Conservation (phyloP, 2,888 invertebrate genomes). For the Ferrisia virgata region DNA sequence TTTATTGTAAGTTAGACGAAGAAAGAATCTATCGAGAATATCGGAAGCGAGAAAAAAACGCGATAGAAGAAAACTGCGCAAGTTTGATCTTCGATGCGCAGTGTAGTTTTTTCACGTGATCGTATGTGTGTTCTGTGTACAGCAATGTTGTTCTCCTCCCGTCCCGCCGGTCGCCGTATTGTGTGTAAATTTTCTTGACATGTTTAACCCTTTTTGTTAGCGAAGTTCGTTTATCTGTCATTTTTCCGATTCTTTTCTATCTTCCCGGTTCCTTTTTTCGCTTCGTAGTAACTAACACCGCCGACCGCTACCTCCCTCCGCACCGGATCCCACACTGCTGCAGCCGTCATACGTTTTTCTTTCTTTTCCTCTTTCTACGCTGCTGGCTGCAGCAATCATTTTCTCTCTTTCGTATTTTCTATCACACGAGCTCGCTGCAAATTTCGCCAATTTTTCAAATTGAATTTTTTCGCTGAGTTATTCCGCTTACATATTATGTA, state of each 20-base stretch:
- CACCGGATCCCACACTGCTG: background rate
- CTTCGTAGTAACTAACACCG: background rate
- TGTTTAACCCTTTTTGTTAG: constrained; percentile 40
- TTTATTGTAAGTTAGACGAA: constrained; percentile 41
- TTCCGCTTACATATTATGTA: too few relatives aligned
- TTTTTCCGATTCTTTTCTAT: constrained; percentile 35
- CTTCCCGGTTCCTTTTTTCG: constrained; percentile 27
- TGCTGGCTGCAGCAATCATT: background rate
- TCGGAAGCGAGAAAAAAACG: constrained; percentile 29
- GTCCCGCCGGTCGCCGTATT: background rate
- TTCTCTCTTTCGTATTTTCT: background rate
- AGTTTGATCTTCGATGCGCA: constrained; percentile 44
- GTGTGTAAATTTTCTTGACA: constrained; percentile 42
- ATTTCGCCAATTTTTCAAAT: background rate
- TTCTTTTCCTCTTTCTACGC: background rate
- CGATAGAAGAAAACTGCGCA: constrained; percentile 42
- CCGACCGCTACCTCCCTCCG: background rate
- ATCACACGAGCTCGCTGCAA: background rate
- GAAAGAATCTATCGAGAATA: constrained; percentile 33
- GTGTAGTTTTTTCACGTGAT: constrained; percentile 35
- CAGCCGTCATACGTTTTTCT: background rate
- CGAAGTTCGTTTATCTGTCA: constrained; percentile 27
- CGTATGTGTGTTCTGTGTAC: constrained; percentile 30
- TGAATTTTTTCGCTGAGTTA: background rate
- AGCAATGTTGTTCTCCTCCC: background rate